Evolutionary conservation across 2,888 invertebrate genomes (phyloP).

Genomic region (Erebia aethiops): DNA sequence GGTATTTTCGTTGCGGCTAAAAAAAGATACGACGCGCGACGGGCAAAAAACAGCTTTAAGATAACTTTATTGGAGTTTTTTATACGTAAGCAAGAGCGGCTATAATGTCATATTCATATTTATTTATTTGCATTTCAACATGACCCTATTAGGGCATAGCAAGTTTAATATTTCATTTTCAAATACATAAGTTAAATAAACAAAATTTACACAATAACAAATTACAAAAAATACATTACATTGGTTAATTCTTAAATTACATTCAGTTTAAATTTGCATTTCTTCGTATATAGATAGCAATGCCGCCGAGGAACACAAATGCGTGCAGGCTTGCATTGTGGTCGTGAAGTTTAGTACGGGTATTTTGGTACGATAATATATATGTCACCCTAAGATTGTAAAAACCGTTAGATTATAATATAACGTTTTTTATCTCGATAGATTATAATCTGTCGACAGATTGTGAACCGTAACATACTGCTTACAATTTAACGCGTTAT

Average conservation of each 20-base stretch:
- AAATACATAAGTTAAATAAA: neutral
- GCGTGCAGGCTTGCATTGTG: slow-evolving; percentile 94
- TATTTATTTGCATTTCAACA: no score
- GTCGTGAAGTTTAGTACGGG: slow-evolving; percentile 93
- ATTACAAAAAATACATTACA: no score
- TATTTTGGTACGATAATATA: slow-evolving; percentile 91
- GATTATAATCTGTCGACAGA: no score
- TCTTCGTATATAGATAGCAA: slow-evolving; percentile 87
- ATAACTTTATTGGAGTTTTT: neutral
- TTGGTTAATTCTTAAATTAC: no score
- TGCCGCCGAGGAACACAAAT: slow-evolving; percentile 90
- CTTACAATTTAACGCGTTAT: no score
- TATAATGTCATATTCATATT: slow-evolving; percentile 85
- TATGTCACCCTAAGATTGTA: no score
- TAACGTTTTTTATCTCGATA: no score
- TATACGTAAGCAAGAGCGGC: slow-evolving; percentile 56
- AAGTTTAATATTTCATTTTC: slow-evolving; percentile 93
- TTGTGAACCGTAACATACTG: no score
- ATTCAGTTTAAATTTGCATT: slow-evolving; percentile 61
- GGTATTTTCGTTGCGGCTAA: slow-evolving; percentile 88
- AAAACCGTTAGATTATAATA: no score
- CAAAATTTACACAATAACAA: no score
- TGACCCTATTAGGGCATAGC: slow-evolving; percentile 43
- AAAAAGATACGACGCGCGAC: neutral
- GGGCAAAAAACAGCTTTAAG: neutral